These are phyloP conservation scores for Drosophila macrospina DNA, from an alignment of 2,888 invertebrate species.

Conservation along the genomic window DNA sequence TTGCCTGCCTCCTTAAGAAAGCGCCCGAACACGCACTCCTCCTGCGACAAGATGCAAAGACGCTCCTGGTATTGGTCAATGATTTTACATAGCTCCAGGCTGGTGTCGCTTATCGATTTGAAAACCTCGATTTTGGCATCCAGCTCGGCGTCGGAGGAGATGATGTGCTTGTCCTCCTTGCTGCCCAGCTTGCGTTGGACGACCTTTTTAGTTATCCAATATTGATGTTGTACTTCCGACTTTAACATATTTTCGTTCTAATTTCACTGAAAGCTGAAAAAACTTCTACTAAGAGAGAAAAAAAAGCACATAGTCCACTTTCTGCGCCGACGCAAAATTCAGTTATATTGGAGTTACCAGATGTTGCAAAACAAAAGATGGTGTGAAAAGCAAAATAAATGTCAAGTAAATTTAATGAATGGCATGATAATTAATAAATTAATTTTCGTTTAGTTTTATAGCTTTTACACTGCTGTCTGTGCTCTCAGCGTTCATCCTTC, in stretches of 20 bases:
- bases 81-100: slow-evolving; percentile 93
- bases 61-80: slow-evolving; percentile 97
- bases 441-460: not conserved
- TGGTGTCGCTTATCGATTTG: slow-evolving; percentile 96
- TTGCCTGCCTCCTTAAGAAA: slow-evolving; percentile 97
- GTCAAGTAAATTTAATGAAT: too few relatives aligned
- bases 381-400: too few relatives aligned
- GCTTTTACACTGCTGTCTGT: too few relatives aligned
- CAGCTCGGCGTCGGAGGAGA: slow-evolving; percentile 97
- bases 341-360: slow-evolving; percentile 36
- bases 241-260: slow-evolving; percentile 79
- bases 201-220: slow-evolving; percentile 99
- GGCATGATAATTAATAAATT: too few relatives aligned
- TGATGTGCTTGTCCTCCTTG: slow-evolving; percentile 98
- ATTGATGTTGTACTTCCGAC: slow-evolving; percentile 95
- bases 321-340: slow-evolving; percentile 57
- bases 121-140: slow-evolving; percentile 95
- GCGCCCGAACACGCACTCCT: slow-evolving; percentile 97
- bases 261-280: slow-evolving; percentile 41
- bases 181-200: slow-evolving; percentile 96
- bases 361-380: not conserved
- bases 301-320: slow-evolving; percentile 24
- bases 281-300: slow-evolving; percentile 40
- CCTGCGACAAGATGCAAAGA: slow-evolving; percentile 96
- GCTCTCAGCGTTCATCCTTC: too few relatives aligned